Base-by-base conservation (phyloP, 1,140 invertebrate genomes). In the Littorina saxatilis region DNA sequence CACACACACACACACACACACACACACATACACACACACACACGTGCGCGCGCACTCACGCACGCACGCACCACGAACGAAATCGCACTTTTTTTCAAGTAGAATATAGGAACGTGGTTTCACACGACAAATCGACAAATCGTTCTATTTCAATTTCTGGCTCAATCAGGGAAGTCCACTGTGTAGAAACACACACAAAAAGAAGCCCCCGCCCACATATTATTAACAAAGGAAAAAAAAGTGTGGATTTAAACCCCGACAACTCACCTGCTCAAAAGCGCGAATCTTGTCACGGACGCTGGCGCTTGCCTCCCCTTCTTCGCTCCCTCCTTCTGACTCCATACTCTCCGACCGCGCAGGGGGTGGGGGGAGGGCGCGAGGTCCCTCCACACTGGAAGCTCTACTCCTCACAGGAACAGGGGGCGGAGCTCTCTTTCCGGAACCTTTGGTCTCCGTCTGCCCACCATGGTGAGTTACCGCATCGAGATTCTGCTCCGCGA, bases 311-410 rank as follows among this genome's bases (percentile, higher is more conserved):
- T 81, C 52, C 37, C 68, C 87, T 55, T 90, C 88, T 47, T 87
- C 86, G 66, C 87, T 87, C 73, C 88, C 89, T 13, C 85, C 85
- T 0, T 84, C 84, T 0, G 88, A 90, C 5, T 89, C 90, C 2
- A 89, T 88, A 7, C 70, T 47, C 40, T 73, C 70, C 23, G 43
- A 27, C 1, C 43, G 39, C 40, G 39, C 70, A 23, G 32, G 70
- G 32, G 74, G 74, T 15, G 74, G 74, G 20, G 50, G 61, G 0
- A 70, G 40, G n/a, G 72, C 63, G n/a, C 75, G 68, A 3, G 40
- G 74, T 29, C n/a, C 58, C 39, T 61, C 81, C 50, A 32, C 74
- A 29, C 70, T 39, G 35, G 81, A 50, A 23, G 32, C 35, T 29
- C 35, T 78, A 63, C 55, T 66, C 35, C 76, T 2, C 3, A 78